phyloP scores from a whole-genome alignment of 2,888 invertebrate species.

The Subacronicta megacephala region DNA sequence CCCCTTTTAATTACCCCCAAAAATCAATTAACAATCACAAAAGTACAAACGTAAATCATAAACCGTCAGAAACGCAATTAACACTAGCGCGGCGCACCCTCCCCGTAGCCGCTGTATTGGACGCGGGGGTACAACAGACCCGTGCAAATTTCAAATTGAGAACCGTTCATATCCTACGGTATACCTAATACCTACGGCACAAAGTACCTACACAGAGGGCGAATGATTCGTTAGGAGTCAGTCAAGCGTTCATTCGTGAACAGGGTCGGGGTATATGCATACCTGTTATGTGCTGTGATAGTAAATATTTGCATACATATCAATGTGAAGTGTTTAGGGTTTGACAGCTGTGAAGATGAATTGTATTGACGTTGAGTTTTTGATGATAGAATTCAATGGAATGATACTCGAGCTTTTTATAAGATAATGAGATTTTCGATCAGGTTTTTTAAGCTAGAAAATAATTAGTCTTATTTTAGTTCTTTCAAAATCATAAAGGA shows the following conservation, averaged over 20 bases:
- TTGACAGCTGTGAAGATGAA: constrained; percentile 56
- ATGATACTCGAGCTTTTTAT: constrained; percentile 13
- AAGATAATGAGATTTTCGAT: not conserved
- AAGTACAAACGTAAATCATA: constrained; percentile 72
- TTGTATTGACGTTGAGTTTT: constrained; percentile 56
- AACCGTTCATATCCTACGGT: constrained; percentile 70
- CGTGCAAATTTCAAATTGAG: constrained; percentile 81
- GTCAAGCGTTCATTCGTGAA: constrained; percentile 84
- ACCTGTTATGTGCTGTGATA: constrained; percentile 83
- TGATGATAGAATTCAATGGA: constrained; percentile 32
- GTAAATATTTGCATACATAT: constrained; percentile 88
- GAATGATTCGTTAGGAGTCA: constrained; percentile 85
- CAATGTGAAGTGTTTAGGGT: constrained; percentile 72
- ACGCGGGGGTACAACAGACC: constrained; percentile 64
- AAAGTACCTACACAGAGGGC: constrained; percentile 63
- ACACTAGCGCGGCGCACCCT: constrained; percentile 68
- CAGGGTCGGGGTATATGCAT: constrained; percentile 78
- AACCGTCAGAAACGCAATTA: constrained; percentile 85
- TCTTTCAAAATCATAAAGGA: too few relatives aligned
- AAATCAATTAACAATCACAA: constrained; percentile 62
- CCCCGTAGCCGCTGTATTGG: constrained; percentile 66
- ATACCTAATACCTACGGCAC: constrained; percentile 60
- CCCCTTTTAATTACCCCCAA: constrained; percentile 45
- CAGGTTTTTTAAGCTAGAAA: too few relatives aligned
- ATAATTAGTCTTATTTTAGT: too few relatives aligned